Evolutionary conservation across 2,113 vertebrate genomes (phyloP), one percentile per base, ranked within the genome.

Genomic region (Corythornis vintsioides): DNA sequence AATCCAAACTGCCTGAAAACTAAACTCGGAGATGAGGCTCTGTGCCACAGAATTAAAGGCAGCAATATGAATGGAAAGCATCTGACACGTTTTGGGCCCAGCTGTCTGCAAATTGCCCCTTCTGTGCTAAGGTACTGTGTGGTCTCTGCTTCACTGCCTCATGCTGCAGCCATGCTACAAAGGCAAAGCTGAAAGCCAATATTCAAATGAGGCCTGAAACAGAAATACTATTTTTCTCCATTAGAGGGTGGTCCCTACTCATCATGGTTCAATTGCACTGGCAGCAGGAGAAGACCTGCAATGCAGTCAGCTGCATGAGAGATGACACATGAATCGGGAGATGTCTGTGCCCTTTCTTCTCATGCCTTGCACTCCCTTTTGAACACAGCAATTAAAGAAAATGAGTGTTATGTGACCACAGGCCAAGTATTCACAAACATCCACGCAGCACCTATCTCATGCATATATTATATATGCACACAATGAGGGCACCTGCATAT

Each of bases 161-260:
- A 25, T 20, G 24, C 64, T 40, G 82, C 83, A 78, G 77, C 71
- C 93, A 35, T 66, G 80, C 69, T 92, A 52, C 67, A 91, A 92
- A 96, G 35, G 80, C 60, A 86, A 64, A n/a, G 67, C 45, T 74
- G 75, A 76, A 65, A 96, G 79, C 87, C 91, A 82, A 55, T 74
- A 86, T 83, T 94, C 88, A 95, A 50, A 91, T 76, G 66, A 95
- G 38, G 29, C 76, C 74, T 0, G 3, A 53, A 89, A 35, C 25
- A 2, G 77, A 92, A 96, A 90, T 90, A 88, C 92, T 90, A 45
- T 52, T 61, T 93, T 83, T 80, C 89, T 89, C 85, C 83, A 75
- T 71, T 84, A 95, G 95, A 96, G 96, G 93, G 94, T 94, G 94
- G 90, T 92, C 92, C 90, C 78, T 87, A 21, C 85, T 95, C 82